Base-by-base conservation (phyloP, 2,113 vertebrate genomes). In the Falcunculus frontatus region DNA sequence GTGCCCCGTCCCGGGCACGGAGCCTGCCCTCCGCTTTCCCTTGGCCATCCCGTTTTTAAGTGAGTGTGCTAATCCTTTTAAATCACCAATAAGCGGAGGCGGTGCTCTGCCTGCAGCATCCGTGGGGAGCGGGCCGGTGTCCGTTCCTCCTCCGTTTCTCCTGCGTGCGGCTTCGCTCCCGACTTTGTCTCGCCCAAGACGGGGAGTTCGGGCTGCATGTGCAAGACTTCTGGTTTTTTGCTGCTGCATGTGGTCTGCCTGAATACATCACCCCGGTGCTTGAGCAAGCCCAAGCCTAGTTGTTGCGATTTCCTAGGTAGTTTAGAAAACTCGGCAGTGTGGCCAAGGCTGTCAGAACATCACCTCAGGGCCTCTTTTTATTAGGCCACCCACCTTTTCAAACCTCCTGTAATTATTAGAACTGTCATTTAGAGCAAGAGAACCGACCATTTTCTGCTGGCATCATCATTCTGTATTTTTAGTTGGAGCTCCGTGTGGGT, bases 331-430 rank as follows among this genome's bases (percentile, higher is more conserved):
- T 84, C 69, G 14, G 44, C 42, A 20, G 56, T 46, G 80, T 77
- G 87, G 75, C 95, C 94, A 50, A 41, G 84, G 85, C 92, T 90
- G 91, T 76, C 77, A 63, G 86, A 91, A 35, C 74, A 55, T 90
- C 91, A 91, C 94, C 86, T 76, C 86, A 4, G 91, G 91, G 85
- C 86, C 93, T 74, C 80, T 75, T 83, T 77, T 83, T 88, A 76
- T 84, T 85, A 85, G 96, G 93, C 94, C 94, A 91, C 92, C 94
- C 91, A 94, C 81, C 89, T 93, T 92, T 84, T 75, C 75, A 85
- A 95, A 90, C 77, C 13, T 3, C 59, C 53, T 69, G 82, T 49
- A 83, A 57, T 92, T 89, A 67, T 79, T 81, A 84, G 77, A 83
- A 85, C 72, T 95, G 93, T 80, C 84, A 73, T 83, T 91, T 92